Base-by-base conservation (phyloP, 2,797 vertebrate species). In the Acipenser oxyrinchus region DNA sequence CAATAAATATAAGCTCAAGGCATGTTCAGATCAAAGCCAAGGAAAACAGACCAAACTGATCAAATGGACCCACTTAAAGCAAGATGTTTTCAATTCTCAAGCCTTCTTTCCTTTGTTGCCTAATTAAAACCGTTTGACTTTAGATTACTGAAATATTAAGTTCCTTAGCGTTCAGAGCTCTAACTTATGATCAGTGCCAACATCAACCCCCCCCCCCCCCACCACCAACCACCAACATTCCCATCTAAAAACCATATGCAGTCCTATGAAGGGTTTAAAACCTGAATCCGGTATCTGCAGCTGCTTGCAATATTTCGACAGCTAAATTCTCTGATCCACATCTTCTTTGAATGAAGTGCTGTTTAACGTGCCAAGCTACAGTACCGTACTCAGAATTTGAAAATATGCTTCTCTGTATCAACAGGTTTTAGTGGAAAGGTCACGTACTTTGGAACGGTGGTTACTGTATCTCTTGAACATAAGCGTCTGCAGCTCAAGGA, bases 301-400 rank as follows among this genome's bases (percentile, higher is more conserved):
- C 84, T 91, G 84, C 77, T 86, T 86, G 76, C 79, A 84, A 86
- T 91, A 82, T 78, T 77, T 72, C 73, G 70, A 80, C 71, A 37
- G 11, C 78, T 82, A 83, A 81, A 75, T 71, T 76, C 76, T 69
- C 70, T 67, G 65, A 69, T 80, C 66, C 72, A 85, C 72, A 80
- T 81, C 75, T 75, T 83, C 71, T 77, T 77, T 78, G 72, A 84
- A 69, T 75, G 66, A 75, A 83, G 72, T 73, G 69, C 67, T 53
- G 53, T 15, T 51, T 68, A 78, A 58, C 65, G 70, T 72, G 73
- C 72, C 75, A 76, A 75, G 71, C 6, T 55, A 64, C n/a, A 63
- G 50, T 23, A 5, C 64, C 57, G 60, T 49, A 23, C 0, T 58
- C 55, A 58, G 11, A 57, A 8, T 57, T 58, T 58, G 11, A 58